Evolutionary conservation across 2,797 vertebrate species (phyloP).

Genomic region (Hyperoplus immaculatus): DNA sequence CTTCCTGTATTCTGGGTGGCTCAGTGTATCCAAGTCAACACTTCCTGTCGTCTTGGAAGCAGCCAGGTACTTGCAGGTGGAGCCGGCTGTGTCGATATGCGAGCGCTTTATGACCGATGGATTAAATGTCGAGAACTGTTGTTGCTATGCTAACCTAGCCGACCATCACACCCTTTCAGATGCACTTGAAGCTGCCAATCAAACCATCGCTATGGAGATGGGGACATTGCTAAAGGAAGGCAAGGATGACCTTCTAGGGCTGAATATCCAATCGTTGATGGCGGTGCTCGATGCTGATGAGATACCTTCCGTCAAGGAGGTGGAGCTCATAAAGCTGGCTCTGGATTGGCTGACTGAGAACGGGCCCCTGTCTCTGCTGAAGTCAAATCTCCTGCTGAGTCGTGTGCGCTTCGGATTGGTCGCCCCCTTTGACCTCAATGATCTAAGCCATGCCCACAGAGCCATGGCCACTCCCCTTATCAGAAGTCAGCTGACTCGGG

Average conservation of each 20-base stretch:
- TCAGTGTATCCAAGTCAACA: constrained; percentile 88
- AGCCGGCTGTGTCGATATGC: constrained; percentile 89
- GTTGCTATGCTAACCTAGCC: constrained; percentile 91
- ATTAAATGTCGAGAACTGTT: constrained; percentile 89
- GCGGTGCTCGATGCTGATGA: constrained; percentile 87
- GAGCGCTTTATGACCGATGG: constrained; percentile 89
- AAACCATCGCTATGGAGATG: constrained; percentile 87
- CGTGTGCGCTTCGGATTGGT: constrained; percentile 90
- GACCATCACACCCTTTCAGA: constrained; percentile 86
- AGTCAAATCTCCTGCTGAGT: constrained; percentile 88
- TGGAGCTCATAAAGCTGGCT: constrained; percentile 83
- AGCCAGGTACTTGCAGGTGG: constrained; percentile 94
- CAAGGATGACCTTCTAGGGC: constrained; percentile 79
- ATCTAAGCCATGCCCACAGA: constrained; percentile 81
- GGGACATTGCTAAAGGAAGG: constrained; percentile 78
- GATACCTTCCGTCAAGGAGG: constrained; percentile 88
- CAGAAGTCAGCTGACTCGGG: constrained; percentile 90
- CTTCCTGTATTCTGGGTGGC: constrained; percentile 96
- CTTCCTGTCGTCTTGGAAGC: constrained; percentile 91
- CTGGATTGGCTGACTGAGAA: constrained; percentile 90
- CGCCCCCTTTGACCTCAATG: constrained; percentile 78
- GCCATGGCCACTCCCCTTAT: constrained; percentile 87
- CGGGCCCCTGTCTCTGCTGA: constrained; percentile 84
- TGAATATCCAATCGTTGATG: constrained; percentile 89
- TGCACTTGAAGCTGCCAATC: constrained; percentile 83